Evolutionary conservation across 2,888 invertebrate species (phyloP).

Genomic region (Scaptomyza tumidula): DNA sequence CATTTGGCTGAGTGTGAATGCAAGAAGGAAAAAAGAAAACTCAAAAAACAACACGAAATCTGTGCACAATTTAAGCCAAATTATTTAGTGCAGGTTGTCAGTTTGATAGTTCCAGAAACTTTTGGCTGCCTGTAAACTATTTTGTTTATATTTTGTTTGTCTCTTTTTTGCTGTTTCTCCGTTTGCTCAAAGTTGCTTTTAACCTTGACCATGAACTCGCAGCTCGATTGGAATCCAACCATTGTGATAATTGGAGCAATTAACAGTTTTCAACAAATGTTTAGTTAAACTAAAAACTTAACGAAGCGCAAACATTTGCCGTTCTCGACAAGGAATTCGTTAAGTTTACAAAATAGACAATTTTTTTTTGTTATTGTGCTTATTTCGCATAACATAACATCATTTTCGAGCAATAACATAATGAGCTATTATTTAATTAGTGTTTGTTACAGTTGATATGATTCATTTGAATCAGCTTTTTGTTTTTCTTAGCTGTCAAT

Average conservation of each 20-base stretch:
- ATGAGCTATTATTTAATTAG: too few species aligned
- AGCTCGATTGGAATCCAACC: slow-evolving; percentile 5
- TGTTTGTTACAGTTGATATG: background rate
- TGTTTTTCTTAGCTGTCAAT: slow-evolving; percentile 4
- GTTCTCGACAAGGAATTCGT: slow-evolving; percentile 3
- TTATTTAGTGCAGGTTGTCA: slow-evolving; percentile 50
- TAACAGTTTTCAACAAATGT: too few species aligned
- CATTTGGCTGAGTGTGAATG: slow-evolving; percentile 29
- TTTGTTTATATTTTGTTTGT: slow-evolving; percentile 17
- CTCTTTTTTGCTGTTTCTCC: slow-evolving; percentile 8
- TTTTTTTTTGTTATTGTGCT: background rate
- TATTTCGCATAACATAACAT: slow-evolving; percentile 6
- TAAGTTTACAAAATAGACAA: background rate
- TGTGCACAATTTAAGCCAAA: slow-evolving; percentile 31
- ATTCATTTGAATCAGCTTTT: slow-evolving; percentile 4
- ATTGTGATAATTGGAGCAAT: background rate
- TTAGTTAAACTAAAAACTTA: slow-evolving; percentile 6
- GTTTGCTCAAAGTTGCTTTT: slow-evolving; percentile 26
- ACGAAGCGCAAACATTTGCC: slow-evolving; percentile 7
- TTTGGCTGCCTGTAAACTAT: slow-evolving; percentile 34
- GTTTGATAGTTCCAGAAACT: slow-evolving; percentile 37
- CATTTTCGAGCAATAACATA: too few species aligned
- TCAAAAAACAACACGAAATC: slow-evolving; percentile 2
- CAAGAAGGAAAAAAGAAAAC: slow-evolving; percentile 3
- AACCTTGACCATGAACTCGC: slow-evolving; percentile 74